Evolutionary conservation across 2,797 vertebrate genomes (phyloP), one percentile per base, ranked within the genome.

Genomic region (Chaunax sp.): DNA sequence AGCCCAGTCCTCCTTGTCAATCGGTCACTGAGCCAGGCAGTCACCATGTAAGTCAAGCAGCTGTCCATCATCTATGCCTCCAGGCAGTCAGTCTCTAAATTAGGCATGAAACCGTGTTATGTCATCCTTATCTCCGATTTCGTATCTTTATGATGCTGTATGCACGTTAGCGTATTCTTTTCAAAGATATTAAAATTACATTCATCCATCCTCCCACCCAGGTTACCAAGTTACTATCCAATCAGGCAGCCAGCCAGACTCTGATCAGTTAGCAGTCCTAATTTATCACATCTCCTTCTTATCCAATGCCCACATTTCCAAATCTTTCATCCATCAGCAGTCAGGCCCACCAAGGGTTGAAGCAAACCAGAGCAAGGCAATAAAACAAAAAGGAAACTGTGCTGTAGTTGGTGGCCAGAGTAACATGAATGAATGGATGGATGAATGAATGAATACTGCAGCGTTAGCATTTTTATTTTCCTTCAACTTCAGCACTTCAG

Each of bases 1-100:
- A 72, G 77, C 56, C 13, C 26, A 52, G 28, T 67, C 72, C 61
- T 73, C 56, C 47, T 70, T 78, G 75, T 76, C 76, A 76, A 64
- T 83, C 86, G 73, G 73, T 56, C 68, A 54, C 77, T 9, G 70
- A 78, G 69, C 65, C 67, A 72, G 26, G 46, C 67, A 71, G 45
- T 57, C 73, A 56, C 20, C n/a, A 33, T 55, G 26, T 3, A 58
- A 51, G 53, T 61, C 79, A 56, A 40, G 61, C 58, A 64, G 15
- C 18, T 26, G 54, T 49, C 33, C 38, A 59, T 62, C 33, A 70
- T 72, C 59, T 43, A 43, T 25, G 20, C 55, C 56, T 72, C 60
- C 28, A 65, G 43, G 55, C 70, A 79, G 41, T 71, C 50, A 59
- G 28, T 49, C 62, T 64, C 47, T 56, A 68, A 80, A 87, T 83